Evolutionary conservation across 2,888 invertebrate species (phyloP).

Genomic region (Lasioglossum lativentre): DNA sequence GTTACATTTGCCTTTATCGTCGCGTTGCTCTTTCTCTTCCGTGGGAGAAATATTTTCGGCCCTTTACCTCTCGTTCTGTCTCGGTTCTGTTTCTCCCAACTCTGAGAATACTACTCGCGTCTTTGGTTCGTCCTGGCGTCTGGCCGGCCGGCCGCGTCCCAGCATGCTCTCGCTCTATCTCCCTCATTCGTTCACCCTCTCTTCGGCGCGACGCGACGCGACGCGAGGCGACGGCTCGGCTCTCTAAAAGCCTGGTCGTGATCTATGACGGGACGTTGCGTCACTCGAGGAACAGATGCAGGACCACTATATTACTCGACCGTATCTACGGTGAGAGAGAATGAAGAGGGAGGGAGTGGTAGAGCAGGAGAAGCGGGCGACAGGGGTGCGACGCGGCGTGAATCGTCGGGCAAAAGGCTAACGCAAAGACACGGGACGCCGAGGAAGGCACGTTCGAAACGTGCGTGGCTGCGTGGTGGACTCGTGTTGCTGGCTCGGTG

Average conservation of each 20-base stretch:
- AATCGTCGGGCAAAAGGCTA: constrained; percentile 81
- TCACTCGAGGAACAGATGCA: constrained; percentile 86
- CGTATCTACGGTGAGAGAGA: constrained; percentile 80
- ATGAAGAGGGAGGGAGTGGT: constrained; percentile 32
- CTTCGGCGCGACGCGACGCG: constrained; percentile 87
- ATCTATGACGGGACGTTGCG: constrained; percentile 89
- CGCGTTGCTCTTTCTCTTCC: constrained; percentile 51
- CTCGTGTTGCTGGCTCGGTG: background rate
- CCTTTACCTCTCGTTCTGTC: constrained; percentile 46
- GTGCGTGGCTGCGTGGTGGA: background rate
- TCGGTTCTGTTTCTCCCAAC: background rate
- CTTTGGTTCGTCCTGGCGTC: background rate
- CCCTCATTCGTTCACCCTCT: constrained; percentile 65
- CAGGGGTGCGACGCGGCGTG: constrained; percentile 40
- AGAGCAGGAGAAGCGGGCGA: constrained; percentile 18
- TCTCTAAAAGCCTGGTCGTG: constrained; percentile 87
- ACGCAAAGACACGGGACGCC: constrained; percentile 76
- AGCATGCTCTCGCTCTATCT: constrained; percentile 45
- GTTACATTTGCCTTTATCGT: constrained; percentile 50
- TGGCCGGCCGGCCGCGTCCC: background rate
- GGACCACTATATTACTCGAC: constrained; percentile 84
- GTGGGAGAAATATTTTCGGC: constrained; percentile 28
- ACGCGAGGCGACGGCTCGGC: constrained; percentile 88
- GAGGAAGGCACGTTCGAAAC: background rate
- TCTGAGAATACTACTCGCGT: background rate